phyloP scores from a whole-genome alignment of 2,797 vertebrate genomes.

The Arctocebus calabarensis region DNA sequence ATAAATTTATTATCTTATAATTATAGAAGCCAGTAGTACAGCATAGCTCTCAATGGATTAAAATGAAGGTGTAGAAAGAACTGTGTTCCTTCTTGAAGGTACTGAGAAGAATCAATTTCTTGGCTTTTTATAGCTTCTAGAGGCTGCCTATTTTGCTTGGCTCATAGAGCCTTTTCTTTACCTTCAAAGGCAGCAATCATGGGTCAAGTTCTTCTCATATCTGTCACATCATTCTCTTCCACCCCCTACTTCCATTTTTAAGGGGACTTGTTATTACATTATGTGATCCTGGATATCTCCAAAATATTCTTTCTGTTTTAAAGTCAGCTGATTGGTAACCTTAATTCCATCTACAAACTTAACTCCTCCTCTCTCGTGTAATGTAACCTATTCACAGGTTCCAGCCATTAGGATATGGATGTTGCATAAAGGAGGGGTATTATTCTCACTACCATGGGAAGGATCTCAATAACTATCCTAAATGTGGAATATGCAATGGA shows the following conservation, averaged over 20 bases:
- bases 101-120: not conserved
- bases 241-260: not conserved
- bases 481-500: not conserved
- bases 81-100: not conserved
- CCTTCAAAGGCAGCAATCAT: not conserved
- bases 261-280: not conserved
- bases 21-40: not conserved
- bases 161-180: not conserved
- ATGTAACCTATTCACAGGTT: not conserved
- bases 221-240: not conserved
- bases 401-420: not conserved
- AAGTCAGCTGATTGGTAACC: not conserved
- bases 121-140: not conserved
- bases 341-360: not conserved
- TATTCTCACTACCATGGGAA: not conserved
- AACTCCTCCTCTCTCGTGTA: not conserved
- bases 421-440: not conserved
- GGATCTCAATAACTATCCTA: not conserved
- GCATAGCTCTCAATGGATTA: not conserved
- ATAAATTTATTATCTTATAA: not conserved
- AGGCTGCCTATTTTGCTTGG: accelerated
- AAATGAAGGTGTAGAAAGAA: not conserved
- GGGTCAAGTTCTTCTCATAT: not conserved
- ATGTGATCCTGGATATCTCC: not conserved
- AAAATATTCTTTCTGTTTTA: not conserved